phyloP scores from a whole-genome alignment of 1,140 invertebrate species.

The Temnothorax longispinosus region DNA sequence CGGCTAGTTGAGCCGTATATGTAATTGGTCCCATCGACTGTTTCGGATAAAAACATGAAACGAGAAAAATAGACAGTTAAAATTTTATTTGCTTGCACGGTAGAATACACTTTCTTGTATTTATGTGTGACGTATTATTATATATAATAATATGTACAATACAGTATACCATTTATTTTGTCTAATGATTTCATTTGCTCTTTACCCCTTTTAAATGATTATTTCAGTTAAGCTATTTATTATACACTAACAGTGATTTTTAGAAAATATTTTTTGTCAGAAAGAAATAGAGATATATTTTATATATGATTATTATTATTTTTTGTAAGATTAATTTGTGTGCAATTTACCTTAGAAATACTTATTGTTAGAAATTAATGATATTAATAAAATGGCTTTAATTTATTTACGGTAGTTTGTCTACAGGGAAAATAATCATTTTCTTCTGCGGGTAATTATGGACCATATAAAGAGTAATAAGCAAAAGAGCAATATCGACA shows the following conservation, averaged over 20 bases:
- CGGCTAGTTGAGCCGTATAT: not conserved
- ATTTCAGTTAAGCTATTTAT: not conserved
- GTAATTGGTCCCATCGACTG: not conserved
- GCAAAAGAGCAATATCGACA: not conserved
- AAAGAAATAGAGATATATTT: not conserved
- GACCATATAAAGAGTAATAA: not conserved
- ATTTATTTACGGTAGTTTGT: not conserved
- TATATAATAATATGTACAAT: not conserved
- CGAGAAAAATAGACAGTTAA: not conserved
- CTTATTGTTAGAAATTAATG: not conserved
- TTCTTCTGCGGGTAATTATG: not conserved
- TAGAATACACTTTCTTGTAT: not conserved
- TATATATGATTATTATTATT: not conserved
- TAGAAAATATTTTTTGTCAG: not conserved
- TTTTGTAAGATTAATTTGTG: not conserved
- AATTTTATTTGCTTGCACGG: not conserved
- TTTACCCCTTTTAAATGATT: not conserved
- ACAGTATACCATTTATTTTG: not conserved
- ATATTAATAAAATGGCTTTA: not conserved
- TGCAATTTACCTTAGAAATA: not conserved
- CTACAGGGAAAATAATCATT: not conserved
- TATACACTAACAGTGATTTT: not conserved
- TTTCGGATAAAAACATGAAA: not conserved
- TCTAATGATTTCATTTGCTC: not conserved
- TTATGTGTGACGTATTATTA: not conserved